These are phyloP conservation scores for Corbicula japonica DNA, from an alignment of 2,888 invertebrate species.

Conservation along the genomic window DNA sequence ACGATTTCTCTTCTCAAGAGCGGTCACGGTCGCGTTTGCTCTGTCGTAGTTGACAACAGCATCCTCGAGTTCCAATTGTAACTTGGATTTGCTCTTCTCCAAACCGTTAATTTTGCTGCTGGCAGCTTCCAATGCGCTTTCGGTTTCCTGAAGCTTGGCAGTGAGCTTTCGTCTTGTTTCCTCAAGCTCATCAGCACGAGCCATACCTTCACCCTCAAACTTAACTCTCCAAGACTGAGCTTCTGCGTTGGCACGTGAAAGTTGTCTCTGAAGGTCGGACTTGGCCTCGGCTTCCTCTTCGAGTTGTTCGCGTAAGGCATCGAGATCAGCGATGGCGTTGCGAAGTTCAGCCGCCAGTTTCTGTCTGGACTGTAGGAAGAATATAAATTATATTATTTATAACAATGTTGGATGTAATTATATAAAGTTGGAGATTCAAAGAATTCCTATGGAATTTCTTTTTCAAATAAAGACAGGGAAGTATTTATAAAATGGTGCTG, in stretches of 20 bases:
- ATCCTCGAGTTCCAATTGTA: constrained; percentile 99
- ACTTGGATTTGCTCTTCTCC: constrained; percentile 99
- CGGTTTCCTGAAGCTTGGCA: constrained; percentile 98
- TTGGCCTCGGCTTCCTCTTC: constrained; percentile 99
- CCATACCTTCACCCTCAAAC: constrained; percentile 94
- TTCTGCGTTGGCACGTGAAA: constrained; percentile 99
- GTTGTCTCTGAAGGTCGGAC: constrained; percentile 99
- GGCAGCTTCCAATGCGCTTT: constrained; percentile 98
- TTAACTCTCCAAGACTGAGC: constrained; percentile 99
- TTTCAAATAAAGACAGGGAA: too few relatives aligned
- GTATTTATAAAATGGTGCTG: too few relatives aligned
- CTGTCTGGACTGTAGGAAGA: constrained; percentile 79
- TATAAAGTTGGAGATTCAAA: too few relatives aligned
- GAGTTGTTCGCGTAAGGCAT: constrained; percentile 99
- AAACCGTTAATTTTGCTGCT: constrained; percentile 97
- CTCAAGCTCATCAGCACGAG: constrained; percentile 88
- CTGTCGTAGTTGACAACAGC: constrained; percentile 98
- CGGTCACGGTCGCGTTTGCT: constrained; percentile 90
- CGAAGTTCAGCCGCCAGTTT: constrained; percentile 93
- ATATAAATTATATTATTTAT: too few relatives aligned
- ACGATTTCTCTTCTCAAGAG: constrained; percentile 99
- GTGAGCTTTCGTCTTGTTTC: constrained; percentile 90
- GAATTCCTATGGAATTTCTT: too few relatives aligned
- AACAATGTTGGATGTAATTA: too few relatives aligned
- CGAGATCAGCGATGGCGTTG: constrained; percentile 99